Conservation (phyloP, 1,140 invertebrate species). For the Nautilus pompilius region DNA sequence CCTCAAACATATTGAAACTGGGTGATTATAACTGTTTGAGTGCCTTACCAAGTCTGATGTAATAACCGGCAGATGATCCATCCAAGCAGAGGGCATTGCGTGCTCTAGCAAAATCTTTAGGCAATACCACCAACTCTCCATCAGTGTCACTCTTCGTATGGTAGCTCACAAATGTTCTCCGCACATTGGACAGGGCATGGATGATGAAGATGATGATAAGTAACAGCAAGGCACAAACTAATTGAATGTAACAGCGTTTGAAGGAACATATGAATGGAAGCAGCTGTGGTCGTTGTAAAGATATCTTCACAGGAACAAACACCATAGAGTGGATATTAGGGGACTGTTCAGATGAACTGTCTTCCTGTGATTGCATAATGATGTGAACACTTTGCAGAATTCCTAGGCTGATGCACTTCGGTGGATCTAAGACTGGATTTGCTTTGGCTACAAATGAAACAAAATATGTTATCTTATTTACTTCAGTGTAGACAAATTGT, state of each 20-base stretch:
- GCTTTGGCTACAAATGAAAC: no score
- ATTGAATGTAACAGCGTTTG: conserved; percentile 28
- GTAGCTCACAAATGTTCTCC: conserved; percentile 29
- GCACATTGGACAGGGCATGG: conserved; percentile 23
- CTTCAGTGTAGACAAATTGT: no score
- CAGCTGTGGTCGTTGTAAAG: conserved; percentile 21
- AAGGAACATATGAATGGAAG: conserved; percentile 22
- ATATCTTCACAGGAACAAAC: conserved; percentile 16
- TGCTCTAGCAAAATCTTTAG: conserved; percentile 18
- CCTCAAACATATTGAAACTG: no score
- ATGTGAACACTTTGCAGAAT: no score
- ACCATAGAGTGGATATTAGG: no score
- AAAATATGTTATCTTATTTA: no score
- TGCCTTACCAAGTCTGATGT: conserved; percentile 35
- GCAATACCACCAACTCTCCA: conserved; percentile 36
- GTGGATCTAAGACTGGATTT: no score
- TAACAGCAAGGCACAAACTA: conserved; percentile 18
- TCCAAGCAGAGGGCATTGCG: conserved; percentile 33
- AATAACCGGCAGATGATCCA: conserved; percentile 39
- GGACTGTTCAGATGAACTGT: no score
- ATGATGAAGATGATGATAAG: conserved; percentile 22
- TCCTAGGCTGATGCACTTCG: no score
- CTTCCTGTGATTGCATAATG: no score
- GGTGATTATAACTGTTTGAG: no score
- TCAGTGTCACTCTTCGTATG: conserved; percentile 32